Percentiles rank a stretch among this genome's conserved stretches.
These are phyloP conservation scores for Phaethornis superciliosus DNA, from an alignment of 2,113 vertebrate species.

Conservation along the genomic window DNA sequence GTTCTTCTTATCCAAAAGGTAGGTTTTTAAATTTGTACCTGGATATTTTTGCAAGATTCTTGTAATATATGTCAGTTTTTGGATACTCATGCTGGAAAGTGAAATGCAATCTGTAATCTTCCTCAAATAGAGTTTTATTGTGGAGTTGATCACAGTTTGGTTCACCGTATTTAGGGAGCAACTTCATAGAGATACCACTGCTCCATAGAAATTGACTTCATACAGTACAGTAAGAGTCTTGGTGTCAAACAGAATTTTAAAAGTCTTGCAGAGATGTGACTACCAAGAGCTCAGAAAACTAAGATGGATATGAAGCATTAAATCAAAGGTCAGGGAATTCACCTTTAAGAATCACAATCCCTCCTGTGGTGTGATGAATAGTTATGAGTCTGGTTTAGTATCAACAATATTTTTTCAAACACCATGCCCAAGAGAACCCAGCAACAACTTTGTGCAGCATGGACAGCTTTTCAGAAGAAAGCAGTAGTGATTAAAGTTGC, in stretches of 20 bases:
- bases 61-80: neutral
- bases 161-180: neutral
- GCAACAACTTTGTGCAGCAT: neutral
- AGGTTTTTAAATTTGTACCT: neutral
- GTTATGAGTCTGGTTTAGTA: neutral
- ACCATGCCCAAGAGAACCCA: neutral
- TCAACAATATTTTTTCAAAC: neutral
- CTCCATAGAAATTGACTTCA: neutral
- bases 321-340: neutral
- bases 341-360: neutral
- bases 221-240: neutral
- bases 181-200: neutral
- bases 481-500: neutral
- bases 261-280: neutral
- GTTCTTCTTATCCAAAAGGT: neutral
- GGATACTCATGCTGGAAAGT: neutral
- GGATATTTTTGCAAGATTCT: neutral
- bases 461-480: neutral
- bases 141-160: neutral
- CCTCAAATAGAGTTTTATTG: neutral
- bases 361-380: neutral
- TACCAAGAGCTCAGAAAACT: neutral
- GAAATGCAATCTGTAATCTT: neutral
- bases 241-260: neutral
- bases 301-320: neutral